Evolutionary conservation across 2,888 invertebrate species (phyloP), one percentile per base, ranked within the genome.

Genomic region (Phania funesta): DNA sequence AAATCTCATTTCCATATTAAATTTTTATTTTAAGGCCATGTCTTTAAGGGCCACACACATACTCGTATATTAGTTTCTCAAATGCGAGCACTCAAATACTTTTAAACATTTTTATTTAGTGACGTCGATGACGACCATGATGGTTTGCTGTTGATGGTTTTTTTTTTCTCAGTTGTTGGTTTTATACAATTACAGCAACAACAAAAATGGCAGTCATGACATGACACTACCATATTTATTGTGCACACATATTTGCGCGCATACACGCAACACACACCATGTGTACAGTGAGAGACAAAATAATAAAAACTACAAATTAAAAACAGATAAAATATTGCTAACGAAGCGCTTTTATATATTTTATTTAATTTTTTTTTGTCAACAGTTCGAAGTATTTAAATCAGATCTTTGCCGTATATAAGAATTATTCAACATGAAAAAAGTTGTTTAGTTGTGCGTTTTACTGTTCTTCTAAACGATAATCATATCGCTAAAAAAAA

Each of bases 71-170:
- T 2, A 0, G 29, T 29, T 46, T 48, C 11, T 22, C 20, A 48
- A 11, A 20, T 29, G 44, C 24, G 60, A 44, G 48, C 48, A 71
- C 78, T 67, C 70, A 48, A 3, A 22, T 22, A 48, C 11, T 41
- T 18, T 60, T 60, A 8, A 75, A 75, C 70, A 58, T 16, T 80
- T 76, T 71, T 67, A 73, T 68, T 67, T 73, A 73, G 73, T 81
- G 81, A 81, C 81, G 81, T 81, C 81, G 76, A 73, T 76, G 81
- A 76, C 81, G 76, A 81, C 81, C 81, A 77, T 81, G 81, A 76
- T 79, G 44, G 65, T 71, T 75, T 75, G 68, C 62, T 56, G 74
- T 46, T 80, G 58, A n/a, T 65, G 41, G 9, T 70, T 48, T 50
- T 35, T 35, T 41, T 54, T 64, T 41, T 16, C 16, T 44, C 18